A percentile compares a stretch with the other conserved stretches of the same genome.
These are phyloP conservation scores for Hippopotamus amphibius DNA, from an alignment of 2,113 vertebrate genomes.

Conservation along the genomic window DNA sequence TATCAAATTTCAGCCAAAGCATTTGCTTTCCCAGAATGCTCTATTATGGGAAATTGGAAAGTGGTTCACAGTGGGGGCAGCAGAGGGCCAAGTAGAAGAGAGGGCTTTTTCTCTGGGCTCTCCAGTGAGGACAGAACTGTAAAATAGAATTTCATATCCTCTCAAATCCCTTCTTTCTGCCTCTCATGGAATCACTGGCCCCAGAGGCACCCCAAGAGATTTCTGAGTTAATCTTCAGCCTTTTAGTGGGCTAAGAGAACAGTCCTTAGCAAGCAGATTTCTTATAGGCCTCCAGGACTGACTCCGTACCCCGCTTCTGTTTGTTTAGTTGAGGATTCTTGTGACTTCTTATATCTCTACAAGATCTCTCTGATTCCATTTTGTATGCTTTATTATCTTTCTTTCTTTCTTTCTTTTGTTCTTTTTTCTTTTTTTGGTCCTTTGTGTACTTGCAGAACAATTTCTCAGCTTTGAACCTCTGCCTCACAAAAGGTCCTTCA, in stretches of 20 bases:
- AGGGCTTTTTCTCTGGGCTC: not conserved
- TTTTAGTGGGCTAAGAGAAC: not conserved
- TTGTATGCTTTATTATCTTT: not conserved
- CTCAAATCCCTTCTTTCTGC: not conserved
- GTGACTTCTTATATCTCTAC: not conserved
- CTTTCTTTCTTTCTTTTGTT: not conserved
- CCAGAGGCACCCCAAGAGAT: not conserved
- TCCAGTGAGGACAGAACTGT: not conserved
- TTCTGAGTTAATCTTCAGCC: not conserved
- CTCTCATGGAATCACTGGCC: not conserved
- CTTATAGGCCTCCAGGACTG: not conserved
- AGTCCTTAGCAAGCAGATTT: not conserved
- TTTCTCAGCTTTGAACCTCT: not conserved
- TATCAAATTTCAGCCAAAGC: conserved; percentile 80
- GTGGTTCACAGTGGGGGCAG: conserved; percentile 50
- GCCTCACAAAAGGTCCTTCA: not conserved
- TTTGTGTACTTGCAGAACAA: not conserved
- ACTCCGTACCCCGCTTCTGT: not conserved
- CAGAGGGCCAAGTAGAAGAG: conserved; percentile 12
- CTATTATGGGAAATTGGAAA: conserved; percentile 78
- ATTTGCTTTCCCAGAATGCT: conserved; percentile 77
- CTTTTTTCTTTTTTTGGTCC: not conserved
- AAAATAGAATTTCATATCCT: not conserved
- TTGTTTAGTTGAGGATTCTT: not conserved
- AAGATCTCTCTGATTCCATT: not conserved